A percentile compares a stretch with the other conserved stretches of the same genome.
These are phyloP conservation scores for Venusia cambrica DNA, from an alignment of 2,888 invertebrate species.

Conservation along the genomic window DNA sequence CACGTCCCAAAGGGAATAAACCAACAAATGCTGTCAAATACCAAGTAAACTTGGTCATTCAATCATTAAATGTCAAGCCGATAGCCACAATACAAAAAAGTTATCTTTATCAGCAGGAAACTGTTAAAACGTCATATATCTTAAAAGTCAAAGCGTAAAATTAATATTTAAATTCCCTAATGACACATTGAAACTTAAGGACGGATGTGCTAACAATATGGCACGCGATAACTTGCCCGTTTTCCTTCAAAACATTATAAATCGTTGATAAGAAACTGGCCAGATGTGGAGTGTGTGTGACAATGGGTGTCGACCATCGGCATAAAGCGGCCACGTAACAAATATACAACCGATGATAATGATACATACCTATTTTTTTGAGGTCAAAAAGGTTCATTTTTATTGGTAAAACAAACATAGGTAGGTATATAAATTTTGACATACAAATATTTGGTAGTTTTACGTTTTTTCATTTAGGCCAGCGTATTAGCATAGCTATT, in stretches of 20 bases:
- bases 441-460: no score
- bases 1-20: no score
- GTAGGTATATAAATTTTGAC: no score
- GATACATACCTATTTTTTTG: no score
- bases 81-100: constrained; percentile 7
- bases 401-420: no score
- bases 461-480: no score
- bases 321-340: constrained; percentile 10
- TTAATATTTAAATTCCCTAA: constrained; percentile 38
- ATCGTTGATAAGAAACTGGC: constrained; percentile 64
- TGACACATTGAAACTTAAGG: constrained; percentile 52
- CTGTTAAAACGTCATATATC: constrained; percentile 26
- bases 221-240: constrained; percentile 53
- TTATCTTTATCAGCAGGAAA: constrained; percentile 40
- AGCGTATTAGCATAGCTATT: no score
- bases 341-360: no score
- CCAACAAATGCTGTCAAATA: no score
- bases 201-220: constrained; percentile 62
- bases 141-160: constrained; percentile 40
- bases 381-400: no score
- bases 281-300: constrained; percentile 59
- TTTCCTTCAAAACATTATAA: constrained; percentile 67
- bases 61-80: neutral
- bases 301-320: constrained; percentile 6
- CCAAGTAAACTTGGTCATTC: neutral